Evolutionary conservation across 2,797 vertebrate species (phyloP).

Genomic region (Tapera naevia): DNA sequence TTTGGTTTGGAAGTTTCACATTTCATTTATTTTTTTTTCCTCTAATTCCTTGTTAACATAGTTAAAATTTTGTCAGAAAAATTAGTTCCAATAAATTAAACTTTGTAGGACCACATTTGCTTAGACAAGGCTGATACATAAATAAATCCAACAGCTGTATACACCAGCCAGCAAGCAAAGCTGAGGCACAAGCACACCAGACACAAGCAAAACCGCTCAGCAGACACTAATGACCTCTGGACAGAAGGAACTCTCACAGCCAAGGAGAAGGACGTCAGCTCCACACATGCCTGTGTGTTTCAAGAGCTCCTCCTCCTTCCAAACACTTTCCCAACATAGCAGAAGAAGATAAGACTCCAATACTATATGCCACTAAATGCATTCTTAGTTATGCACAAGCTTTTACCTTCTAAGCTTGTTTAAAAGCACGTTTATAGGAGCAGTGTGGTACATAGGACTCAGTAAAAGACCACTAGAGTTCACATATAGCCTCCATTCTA

Average conservation of each 20-base stretch:
- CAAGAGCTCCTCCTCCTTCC: background rate
- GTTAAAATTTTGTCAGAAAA: background rate
- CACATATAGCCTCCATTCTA: background rate
- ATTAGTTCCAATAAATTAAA: background rate
- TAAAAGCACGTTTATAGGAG: background rate
- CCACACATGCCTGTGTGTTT: background rate
- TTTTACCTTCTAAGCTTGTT: background rate
- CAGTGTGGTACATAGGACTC: background rate
- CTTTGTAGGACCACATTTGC: background rate
- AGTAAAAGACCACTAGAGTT: background rate
- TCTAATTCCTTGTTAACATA: background rate
- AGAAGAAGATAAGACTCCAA: background rate
- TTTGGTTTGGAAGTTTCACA: background rate
- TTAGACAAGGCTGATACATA: background rate
- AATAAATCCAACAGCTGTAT: background rate
- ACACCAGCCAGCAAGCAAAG: background rate
- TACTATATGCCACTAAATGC: background rate
- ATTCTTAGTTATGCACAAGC: background rate
- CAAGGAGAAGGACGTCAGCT: background rate
- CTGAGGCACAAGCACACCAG: accelerated
- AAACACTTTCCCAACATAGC: background rate
- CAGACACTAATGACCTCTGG: background rate
- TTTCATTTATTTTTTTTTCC: background rate
- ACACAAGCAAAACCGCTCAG: background rate
- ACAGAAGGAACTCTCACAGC: background rate